Evolutionary conservation across 2,888 invertebrate species (phyloP).

Genomic region (Microplitis deprimator): DNA sequence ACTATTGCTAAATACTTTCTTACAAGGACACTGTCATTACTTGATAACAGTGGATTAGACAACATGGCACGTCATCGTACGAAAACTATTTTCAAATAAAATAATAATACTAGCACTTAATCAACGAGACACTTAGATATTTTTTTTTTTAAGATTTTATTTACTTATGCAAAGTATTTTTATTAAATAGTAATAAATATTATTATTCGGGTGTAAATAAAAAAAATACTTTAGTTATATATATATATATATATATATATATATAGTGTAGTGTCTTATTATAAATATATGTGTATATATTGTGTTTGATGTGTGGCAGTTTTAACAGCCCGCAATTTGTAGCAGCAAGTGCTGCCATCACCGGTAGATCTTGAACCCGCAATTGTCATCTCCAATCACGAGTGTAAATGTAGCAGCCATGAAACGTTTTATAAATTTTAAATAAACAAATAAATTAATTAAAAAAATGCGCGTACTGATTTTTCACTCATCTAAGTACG

Average conservation of each 20-base stretch:
- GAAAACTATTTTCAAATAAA: neutral
- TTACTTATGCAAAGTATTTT: neutral
- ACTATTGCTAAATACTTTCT: neutral
- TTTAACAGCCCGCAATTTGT: slow-evolving; percentile 1
- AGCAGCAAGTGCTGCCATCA: neutral
- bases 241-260: neutral
- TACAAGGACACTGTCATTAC: neutral
- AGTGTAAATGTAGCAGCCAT: too few relatives aligned
- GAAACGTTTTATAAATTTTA: too few relatives aligned
- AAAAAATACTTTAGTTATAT: neutral
- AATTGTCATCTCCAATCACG: neutral
- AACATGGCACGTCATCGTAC: slow-evolving; percentile 31
- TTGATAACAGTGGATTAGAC: slow-evolving; percentile 13
- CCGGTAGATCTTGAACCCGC: neutral
- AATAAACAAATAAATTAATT: too few relatives aligned
- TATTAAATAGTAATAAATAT: neutral
- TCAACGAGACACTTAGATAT: slow-evolving; percentile 6
- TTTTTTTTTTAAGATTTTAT: neutral
- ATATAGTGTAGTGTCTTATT: too few relatives aligned
- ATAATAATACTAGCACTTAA: slow-evolving; percentile 39
- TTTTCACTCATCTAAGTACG: too few relatives aligned
- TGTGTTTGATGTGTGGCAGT: neutral
- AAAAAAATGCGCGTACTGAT: too few relatives aligned
- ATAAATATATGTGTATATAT: neutral
- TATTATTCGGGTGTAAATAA: neutral